Base-by-base conservation (phyloP, 2,797 vertebrate genomes). In the Brachyalestes nurse region DNA sequence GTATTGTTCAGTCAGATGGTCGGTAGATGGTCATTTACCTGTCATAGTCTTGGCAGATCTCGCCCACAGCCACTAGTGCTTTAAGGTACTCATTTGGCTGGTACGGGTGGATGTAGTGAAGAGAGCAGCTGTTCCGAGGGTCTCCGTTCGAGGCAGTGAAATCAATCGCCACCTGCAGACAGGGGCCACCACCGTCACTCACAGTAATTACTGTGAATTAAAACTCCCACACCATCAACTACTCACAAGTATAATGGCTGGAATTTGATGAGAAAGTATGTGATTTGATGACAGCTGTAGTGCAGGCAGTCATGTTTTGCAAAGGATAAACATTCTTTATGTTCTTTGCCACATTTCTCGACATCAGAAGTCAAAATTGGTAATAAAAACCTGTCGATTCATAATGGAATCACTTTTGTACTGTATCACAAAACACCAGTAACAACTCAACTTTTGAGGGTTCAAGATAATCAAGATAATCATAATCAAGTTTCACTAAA, bases 21-120 rank as follows among this genome's bases (percentile, higher is more conserved):
- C 49, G 40, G 13, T 57, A 40, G 58, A 72, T 70, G 19, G 47
- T 72, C 7, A 49, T 21, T 28, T 73, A 97, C 97, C 98, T 99
- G 96, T 99, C 97, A 73, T 99, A 99, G 92, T 99, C 98, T 90
- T 99, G 98, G 93, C 98, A 99, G 90, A 99, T 99, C 92, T 99
- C 98, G 42, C 98, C 98, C 0, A 99, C 98, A 79, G 98, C 97
- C 72, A 99, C 97, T 90, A 99, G 86, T 0, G 98, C 98, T 92
- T 99, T 99, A 75, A 99, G 95, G 90, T 99, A 99, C 90, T 99
- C 98, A 0, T 99, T 99, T 84, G 98, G 98, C 89, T 99, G 98
- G 84, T 99, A 99, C 5, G 98, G 98, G 88, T 99, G 98, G 91
- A 99, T 99, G 90, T 99, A 99, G 87, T 99, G 98, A 86, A 99